Base-by-base conservation (phyloP, 2,797 vertebrate genomes). In the Sebastes vulpes region DNA sequence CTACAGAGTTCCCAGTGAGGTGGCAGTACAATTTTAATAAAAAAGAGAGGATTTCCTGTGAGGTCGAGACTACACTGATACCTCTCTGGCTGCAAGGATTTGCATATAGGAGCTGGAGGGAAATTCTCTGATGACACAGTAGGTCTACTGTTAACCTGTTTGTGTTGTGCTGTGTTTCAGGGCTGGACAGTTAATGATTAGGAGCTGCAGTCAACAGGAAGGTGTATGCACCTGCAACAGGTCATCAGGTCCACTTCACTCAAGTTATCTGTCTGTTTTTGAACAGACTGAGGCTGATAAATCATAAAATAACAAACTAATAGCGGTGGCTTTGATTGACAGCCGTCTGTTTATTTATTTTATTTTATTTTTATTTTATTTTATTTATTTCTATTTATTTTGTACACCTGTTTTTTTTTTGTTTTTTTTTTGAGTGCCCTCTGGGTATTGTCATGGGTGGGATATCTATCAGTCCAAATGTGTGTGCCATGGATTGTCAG, bases 151-250 rank as follows among this genome's bases (percentile, higher is more conserved):
- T 72, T 72, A 48, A 48, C 23, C 29, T 61, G 75, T 29, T 31
- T 70, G 70, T 77, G 48, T 66, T 63, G 14, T 42, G 38, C 11
- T 42, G 61, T 60, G 75, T 18, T 9, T 26, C 7, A 9, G 12
- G 46, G 23, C 25, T 66, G 28, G 31, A 81, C 76, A 32, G 86
- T 82, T 89, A 81, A 81, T 82, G 65, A 83, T 87, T 75, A 79
- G 46, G 59, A 69, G 42, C 46, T 52, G 59, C 59, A 21, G 87
- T 65, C 5, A 59, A 57, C 59, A 65, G 79, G 69, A 70, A 79
- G 67, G 61, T 58, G 26, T 23, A 5, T 77, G 88, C 91, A 93
- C 92, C 92, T 93, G 92, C 89, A 90, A 72, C 84, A 85, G 88
- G 83, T 82, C 82, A 50, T 4, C 46, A 46, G n/a, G 56, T 56